phyloP scores from a whole-genome alignment of 2,888 invertebrate genomes.

The Ormyrus labotus region DNA sequence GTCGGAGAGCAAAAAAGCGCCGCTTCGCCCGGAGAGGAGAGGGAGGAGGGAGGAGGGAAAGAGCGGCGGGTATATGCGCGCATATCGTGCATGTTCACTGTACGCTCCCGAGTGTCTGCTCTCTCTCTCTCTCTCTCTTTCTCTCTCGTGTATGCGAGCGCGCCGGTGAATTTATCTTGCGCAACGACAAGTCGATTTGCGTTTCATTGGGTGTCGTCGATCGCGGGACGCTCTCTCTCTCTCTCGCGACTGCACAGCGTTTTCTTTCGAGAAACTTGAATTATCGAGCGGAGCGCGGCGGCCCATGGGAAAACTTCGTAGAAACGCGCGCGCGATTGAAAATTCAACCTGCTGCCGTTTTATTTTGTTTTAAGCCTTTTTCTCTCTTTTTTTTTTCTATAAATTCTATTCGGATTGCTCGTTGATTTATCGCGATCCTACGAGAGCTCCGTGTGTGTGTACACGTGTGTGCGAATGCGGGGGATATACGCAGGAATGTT shows the following conservation, averaged over 20 bases:
- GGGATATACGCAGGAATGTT: conserved; percentile 24
- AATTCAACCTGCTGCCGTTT: conserved; percentile 29
- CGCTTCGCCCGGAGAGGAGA: not conserved
- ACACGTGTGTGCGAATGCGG: conserved; percentile 19
- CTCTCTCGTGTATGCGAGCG: not conserved
- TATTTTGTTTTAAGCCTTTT: conserved; percentile 5
- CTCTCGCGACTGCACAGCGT: not conserved
- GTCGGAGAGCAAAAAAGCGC: conserved; percentile 11
- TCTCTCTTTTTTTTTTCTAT: conserved; percentile 16
- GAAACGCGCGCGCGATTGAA: conserved; percentile 25
- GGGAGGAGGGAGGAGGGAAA: conserved; percentile 20
- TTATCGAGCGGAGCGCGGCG: conserved; percentile 17
- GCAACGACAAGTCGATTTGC: conserved; percentile 47
- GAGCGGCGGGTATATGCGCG: not conserved
- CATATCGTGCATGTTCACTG: not conserved
- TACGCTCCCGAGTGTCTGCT: not conserved
- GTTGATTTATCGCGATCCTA: conserved; percentile 46
- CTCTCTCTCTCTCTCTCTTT: not conserved
- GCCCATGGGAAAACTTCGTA: conserved; percentile 41
- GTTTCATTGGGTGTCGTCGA: conserved; percentile 50
- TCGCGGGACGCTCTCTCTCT: conserved; percentile 11
- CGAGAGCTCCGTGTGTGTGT: not conserved
- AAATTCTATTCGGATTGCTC: conserved; percentile 35
- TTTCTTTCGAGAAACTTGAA: conserved; percentile 31
- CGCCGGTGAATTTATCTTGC: conserved; percentile 51